These are phyloP conservation scores for Thunnus albacares DNA, from an alignment of 2,797 vertebrate genomes.

Conservation along the genomic window DNA sequence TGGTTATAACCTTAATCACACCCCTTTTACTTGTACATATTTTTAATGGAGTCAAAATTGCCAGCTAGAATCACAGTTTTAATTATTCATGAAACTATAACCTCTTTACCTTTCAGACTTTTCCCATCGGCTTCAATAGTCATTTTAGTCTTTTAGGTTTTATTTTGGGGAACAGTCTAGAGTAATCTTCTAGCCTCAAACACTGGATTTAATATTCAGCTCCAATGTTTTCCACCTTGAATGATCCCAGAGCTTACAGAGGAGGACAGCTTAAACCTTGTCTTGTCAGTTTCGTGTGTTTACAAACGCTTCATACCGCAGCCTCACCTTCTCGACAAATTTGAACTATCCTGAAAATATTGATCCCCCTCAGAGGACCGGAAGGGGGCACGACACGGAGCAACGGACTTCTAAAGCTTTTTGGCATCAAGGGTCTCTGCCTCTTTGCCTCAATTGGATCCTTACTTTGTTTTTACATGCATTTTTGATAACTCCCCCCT, in stretches of 20 bases:
- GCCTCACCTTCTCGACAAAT: constrained; percentile 2
- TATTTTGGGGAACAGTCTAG: background rate
- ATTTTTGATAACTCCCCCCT: constrained; percentile 47
- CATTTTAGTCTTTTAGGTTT: background rate
- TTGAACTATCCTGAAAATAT: constrained; percentile 1
- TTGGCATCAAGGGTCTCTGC: background rate
- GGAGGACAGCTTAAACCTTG: background rate
- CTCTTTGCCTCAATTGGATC: constrained; percentile 25
- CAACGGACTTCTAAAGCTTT: constrained; percentile 10
- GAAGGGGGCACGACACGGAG: constrained; percentile 1
- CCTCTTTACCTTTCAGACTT: background rate
- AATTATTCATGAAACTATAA: background rate
- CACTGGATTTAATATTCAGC: background rate
- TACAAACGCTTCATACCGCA: background rate
- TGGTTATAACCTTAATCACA: background rate
- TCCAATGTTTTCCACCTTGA: background rate
- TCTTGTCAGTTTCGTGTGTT: background rate
- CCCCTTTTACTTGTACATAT: background rate
- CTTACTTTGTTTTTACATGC: constrained; percentile 30
- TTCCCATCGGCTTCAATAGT: background rate
- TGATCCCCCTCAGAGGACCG: background rate
- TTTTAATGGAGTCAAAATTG: background rate
- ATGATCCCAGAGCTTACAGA: background rate
- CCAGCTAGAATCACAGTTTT: background rate
- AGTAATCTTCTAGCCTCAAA: background rate